These are phyloP conservation scores for Drosophila parabipectinata DNA, from an alignment of 1,140 invertebrate species.

Conservation along the genomic window DNA sequence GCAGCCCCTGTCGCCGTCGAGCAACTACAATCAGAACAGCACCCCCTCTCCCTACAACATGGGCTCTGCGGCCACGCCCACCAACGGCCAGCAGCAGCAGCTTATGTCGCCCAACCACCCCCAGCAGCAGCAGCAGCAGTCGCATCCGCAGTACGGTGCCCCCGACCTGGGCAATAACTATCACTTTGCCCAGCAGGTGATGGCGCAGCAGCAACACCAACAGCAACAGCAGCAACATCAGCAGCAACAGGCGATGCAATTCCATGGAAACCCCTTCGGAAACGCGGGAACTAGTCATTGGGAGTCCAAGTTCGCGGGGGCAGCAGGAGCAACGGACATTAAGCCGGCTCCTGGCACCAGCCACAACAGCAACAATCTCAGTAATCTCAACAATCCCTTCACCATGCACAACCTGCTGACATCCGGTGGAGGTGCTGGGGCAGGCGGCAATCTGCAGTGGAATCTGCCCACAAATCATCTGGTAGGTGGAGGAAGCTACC, in stretches of 20 bases:
- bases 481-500: conserved; percentile 39
- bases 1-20: conserved; percentile 77
- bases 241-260: conserved; percentile 54
- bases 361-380: conserved; percentile 68
- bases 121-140: conserved; percentile 55
- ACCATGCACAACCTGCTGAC: conserved; percentile 76
- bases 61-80: conserved; percentile 29
- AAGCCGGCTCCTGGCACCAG: conserved; percentile 26
- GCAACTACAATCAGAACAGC: conserved; percentile 77
- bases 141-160: conserved; percentile 58
- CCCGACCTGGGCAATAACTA: conserved; percentile 52
- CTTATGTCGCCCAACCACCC: conserved; percentile 56
- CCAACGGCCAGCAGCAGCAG: conserved; percentile 63
- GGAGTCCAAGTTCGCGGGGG: conserved; percentile 70
- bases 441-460: conserved; percentile 67
- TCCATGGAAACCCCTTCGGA: conserved; percentile 65
- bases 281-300: conserved; percentile 54
- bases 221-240: conserved; percentile 61
- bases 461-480: conserved; percentile 73
- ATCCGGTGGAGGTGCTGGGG: conserved; percentile 42
- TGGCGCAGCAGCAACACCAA: conserved; percentile 60
- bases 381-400: conserved; percentile 81
- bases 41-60: conserved; percentile 79
- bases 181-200: conserved; percentile 42
- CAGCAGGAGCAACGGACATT: conserved; percentile 28